Evolutionary conservation across 2,113 vertebrate species (phyloP), one percentile per base, ranked within the genome.

Genomic region (Mustela nigripes): DNA sequence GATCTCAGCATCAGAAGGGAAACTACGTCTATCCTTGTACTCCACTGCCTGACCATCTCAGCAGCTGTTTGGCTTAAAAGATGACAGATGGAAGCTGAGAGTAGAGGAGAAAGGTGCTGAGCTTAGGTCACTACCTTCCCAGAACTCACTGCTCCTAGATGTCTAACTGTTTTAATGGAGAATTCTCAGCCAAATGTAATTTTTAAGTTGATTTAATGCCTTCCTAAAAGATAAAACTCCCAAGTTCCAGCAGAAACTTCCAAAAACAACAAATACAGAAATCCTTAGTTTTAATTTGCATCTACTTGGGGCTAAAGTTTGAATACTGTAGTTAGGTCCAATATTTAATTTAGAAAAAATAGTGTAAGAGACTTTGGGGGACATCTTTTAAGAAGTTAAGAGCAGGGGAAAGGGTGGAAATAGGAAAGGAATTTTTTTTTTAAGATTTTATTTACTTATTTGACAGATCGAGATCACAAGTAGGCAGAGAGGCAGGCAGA

Each of bases 291-390:
- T 42, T 67, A 62, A 85, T 85, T 62, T 83, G 19, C 42, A 18
- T 62, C 69, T 87, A 73, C 14, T 73, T 74, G 53, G 67, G 56
- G 63, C 21, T 89, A 85, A 80, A 84, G 18, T 89, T 63, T 73
- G 50, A 83, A 74, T 53, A 79, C 16, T 50, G 10, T 76, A 74
- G 78, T 36, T 89, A 91, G 24, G 33, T 65, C 62, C 80, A 81
- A 33, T n/a, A 76, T 81, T 80, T 69, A 80, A 95, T 50, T 96
- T 88, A 74, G 87, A 74, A 56, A 78, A 78, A n/a, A 76, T 15
- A 19, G 67, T 71, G 15, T 62, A 33, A 79, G 81, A 94, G 33
- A 82, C 4, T 84, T 67, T 33, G 24, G 60, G 67, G 85, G 63
- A 42, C 22, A 81, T 89, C 80, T 74, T 80, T 94, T 67, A 69